A percentile compares a stretch with the other conserved stretches of the same genome.
phyloP scores from a whole-genome alignment of 1,140 invertebrate genomes.

The Conus ventricosus region DNA sequence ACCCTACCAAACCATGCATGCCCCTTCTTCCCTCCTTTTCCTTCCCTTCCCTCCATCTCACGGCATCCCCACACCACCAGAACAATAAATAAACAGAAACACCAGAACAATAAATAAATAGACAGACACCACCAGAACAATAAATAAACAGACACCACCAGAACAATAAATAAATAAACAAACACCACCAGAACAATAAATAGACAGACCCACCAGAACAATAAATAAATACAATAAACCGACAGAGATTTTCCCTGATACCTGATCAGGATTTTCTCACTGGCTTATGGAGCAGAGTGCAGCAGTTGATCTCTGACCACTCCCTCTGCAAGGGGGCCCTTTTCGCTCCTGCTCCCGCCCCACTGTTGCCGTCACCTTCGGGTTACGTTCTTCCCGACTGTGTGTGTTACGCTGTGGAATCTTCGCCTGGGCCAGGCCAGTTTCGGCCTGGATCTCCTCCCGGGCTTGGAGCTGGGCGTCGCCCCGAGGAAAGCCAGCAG shows the following conservation, averaged over 20 bases:
- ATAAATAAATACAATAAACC: too few relatives aligned
- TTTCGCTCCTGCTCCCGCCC: constrained; percentile 38
- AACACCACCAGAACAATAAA: too few relatives aligned
- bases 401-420: constrained; percentile 75
- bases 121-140: too few relatives aligned
- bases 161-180: too few relatives aligned
- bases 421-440: constrained; percentile 78
- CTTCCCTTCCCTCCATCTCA: too few relatives aligned
- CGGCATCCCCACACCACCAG: too few relatives aligned
- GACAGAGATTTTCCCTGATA: constrained; percentile 50
- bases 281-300: constrained; percentile 83
- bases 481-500: constrained; percentile 87
- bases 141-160: too few relatives aligned
- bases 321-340: constrained; percentile 67
- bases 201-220: too few relatives aligned
- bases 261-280: constrained; percentile 85
- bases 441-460: constrained; percentile 77
- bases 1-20: too few relatives aligned
- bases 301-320: constrained; percentile 78
- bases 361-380: constrained; percentile 31
- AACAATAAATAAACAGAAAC: too few relatives aligned
- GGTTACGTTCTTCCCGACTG: constrained; percentile 48
- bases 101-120: too few relatives aligned
- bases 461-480: constrained; percentile 80
- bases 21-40: too few relatives aligned